A percentile compares a stretch with the other conserved stretches of the same genome.
Conservation (phyloP, 2,113 vertebrate species). For the Cottus gobio region DNA sequence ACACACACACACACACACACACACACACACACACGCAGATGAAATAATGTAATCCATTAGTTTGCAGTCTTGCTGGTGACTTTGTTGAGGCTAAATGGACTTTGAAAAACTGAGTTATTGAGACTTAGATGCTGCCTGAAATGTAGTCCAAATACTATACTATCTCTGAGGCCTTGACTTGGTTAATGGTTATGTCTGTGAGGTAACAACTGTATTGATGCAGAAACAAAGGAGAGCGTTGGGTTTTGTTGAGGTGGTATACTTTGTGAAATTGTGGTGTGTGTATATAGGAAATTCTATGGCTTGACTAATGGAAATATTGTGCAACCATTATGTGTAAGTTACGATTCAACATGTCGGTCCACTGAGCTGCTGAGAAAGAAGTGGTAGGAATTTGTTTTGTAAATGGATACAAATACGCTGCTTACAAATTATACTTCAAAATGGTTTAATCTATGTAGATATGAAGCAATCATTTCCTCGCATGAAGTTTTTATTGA, state of each 20-base stretch:
- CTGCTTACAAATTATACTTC: neutral
- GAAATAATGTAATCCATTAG: constrained; percentile 17
- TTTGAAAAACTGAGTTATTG: constrained; percentile 8
- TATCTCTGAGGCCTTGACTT: constrained; percentile 54
- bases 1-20: neutral
- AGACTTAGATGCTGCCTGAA: constrained; percentile 25
- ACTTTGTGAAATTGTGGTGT: constrained; percentile 41
- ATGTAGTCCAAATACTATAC: constrained; percentile 57
- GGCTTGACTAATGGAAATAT: constrained; percentile 30
- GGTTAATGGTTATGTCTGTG: constrained; percentile 68
- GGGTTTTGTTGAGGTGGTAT: constrained; percentile 30
- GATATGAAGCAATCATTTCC: neutral
- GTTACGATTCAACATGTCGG: constrained; percentile 36
- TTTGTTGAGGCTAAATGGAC: constrained; percentile 6
- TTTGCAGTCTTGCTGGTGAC: neutral
- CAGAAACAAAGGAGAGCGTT: constrained; percentile 53
- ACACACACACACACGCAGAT: constrained; percentile 19
- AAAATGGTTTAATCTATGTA: neutral
- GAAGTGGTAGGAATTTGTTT: neutral
- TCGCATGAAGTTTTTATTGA: neutral
- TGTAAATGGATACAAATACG: neutral
- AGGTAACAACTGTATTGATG: constrained; percentile 37
- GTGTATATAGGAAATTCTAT: constrained; percentile 39
- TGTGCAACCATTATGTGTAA: neutral
- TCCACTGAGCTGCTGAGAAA: constrained; percentile 7